Evolutionary conservation across 2,113 vertebrate genomes (phyloP).

Genomic region (Poicephalus gulielmi): DNA sequence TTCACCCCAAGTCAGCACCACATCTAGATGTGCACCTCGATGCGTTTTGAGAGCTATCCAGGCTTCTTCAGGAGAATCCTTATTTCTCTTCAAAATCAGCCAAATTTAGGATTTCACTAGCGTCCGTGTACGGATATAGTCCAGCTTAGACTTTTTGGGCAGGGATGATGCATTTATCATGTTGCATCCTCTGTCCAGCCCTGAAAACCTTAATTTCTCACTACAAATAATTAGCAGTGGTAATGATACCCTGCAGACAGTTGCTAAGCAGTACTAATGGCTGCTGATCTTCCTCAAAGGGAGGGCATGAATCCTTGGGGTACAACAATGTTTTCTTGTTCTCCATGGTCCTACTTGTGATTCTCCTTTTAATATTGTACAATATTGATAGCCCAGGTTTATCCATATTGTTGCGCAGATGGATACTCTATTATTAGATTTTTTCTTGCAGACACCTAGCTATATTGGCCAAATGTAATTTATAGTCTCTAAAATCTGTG

Average conservation of each 20-base stretch:
- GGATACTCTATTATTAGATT: slow-evolving; percentile 38
- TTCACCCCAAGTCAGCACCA: not conserved
- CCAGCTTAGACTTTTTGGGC: not conserved
- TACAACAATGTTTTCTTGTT: not conserved
- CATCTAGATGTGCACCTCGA: not conserved
- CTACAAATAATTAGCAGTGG: not conserved
- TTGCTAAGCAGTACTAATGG: not conserved
- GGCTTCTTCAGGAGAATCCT: not conserved
- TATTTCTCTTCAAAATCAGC: not conserved
- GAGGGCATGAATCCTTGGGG: not conserved
- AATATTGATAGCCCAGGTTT: not conserved
- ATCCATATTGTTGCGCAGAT: slow-evolving; percentile 3
- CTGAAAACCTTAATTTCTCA: not conserved
- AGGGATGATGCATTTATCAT: not conserved
- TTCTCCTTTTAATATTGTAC: slow-evolving; percentile 16
- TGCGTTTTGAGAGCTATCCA: not conserved
- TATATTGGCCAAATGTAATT: slow-evolving; percentile 31
- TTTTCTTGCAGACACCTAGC: slow-evolving; percentile 29
- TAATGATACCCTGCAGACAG: not conserved
- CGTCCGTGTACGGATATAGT: not conserved
- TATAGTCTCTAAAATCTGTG: slow-evolving; percentile 5
- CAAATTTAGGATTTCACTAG: not conserved
- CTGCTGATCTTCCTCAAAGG: not conserved
- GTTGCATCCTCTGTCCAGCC: not conserved
- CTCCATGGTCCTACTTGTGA: not conserved